A percentile compares a stretch with the other conserved stretches of the same genome.
Conservation (phyloP, 2,113 vertebrate genomes). For the Meleagris gallopavo region DNA sequence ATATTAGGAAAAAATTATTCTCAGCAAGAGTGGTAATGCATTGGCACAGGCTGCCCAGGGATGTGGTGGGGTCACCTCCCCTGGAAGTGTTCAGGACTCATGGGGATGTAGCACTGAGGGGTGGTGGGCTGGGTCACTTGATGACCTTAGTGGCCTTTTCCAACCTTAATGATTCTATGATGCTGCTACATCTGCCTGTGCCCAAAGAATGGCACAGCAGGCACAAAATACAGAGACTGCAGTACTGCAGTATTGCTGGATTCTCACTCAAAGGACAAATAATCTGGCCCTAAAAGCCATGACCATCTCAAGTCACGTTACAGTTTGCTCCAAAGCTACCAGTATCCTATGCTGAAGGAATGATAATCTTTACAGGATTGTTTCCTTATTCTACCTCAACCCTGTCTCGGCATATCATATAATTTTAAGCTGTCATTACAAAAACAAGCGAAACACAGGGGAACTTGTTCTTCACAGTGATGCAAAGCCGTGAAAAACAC, state of each 20-base stretch:
- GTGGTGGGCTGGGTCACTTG: no score
- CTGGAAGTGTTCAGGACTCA: no score
- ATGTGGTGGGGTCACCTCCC: no score
- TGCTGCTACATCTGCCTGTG: background rate
- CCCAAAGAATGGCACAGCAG: background rate
- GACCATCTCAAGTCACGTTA: background rate
- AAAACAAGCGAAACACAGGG: background rate
- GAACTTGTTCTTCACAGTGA: background rate
- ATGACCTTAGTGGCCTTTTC: no score
- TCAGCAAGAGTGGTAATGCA: no score
- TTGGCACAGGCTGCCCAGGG: no score
- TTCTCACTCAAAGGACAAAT: background rate
- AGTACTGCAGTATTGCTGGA: background rate
- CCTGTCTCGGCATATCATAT: background rate
- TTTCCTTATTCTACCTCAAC: background rate
- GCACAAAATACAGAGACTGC: rapidly evolving
- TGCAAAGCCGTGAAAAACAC: slow-evolving; percentile 13
- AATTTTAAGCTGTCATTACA: background rate
- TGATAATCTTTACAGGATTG: background rate
- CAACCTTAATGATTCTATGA: no score
- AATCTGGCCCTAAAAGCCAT: background rate
- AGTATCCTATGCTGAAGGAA: background rate
- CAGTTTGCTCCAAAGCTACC: rapidly evolving
- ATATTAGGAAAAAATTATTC: no score
- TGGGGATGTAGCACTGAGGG: no score